Conservation (phyloP, 2,888 invertebrate species). For the Drosophila borealis region DNA sequence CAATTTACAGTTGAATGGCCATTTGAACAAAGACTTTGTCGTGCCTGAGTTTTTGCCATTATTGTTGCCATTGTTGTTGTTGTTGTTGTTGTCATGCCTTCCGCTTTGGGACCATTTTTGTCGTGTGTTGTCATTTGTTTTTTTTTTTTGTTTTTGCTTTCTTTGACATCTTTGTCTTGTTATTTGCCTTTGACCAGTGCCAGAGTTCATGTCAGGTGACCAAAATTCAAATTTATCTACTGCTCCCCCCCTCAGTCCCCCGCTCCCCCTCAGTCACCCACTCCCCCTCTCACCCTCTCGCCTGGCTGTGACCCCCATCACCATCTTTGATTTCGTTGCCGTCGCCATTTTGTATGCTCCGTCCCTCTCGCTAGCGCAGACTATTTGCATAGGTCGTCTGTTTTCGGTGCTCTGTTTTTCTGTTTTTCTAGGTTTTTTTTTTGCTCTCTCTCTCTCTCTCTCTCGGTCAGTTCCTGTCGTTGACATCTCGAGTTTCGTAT, state of each 20-base stretch:
- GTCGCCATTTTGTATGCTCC: constrained; percentile 46
- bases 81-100: constrained; percentile 29
- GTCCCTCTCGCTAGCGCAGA: constrained; percentile 13
- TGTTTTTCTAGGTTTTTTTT: constrained; percentile 4
- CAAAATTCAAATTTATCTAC: constrained; percentile 68
- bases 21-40: constrained; percentile 56
- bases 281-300: not conserved
- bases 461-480: constrained; percentile 10
- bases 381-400: constrained; percentile 70
- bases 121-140: constrained; percentile 42
- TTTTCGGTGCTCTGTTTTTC: constrained; percentile 20
- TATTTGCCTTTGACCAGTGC: constrained; percentile 70
- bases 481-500: constrained; percentile 63
- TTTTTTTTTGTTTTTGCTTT: constrained; percentile 32
- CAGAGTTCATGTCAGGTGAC: constrained; percentile 37
- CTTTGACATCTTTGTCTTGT: constrained; percentile 67
- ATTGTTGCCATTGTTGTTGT: constrained; percentile 13
- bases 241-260: constrained; percentile 8
- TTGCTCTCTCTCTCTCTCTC: constrained; percentile 14
- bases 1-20: constrained; percentile 58
- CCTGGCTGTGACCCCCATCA: not conserved
- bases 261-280: too few species aligned
- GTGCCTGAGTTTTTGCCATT: constrained; percentile 14
- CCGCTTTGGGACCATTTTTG: constrained; percentile 29
- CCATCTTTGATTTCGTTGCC: constrained; percentile 41